Evolutionary conservation across 2,113 vertebrate species (phyloP), one percentile per base, ranked within the genome.

Genomic region (Camelus dromedarius): DNA sequence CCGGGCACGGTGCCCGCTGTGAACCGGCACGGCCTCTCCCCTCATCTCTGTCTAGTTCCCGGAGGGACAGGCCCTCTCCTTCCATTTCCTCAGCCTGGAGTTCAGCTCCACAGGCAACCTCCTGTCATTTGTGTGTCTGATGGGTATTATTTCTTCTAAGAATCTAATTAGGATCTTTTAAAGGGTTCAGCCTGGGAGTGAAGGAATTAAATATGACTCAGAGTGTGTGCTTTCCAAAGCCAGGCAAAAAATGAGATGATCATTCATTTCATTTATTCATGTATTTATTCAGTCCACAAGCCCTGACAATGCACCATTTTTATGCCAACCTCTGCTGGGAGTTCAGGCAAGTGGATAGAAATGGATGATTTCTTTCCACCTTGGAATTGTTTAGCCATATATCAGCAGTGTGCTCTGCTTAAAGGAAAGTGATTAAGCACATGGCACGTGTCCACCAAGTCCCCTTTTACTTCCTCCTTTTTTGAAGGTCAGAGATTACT

Each of bases 131-230:
- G 91, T 90, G 83, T 85, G 75, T 97, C 95, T 90, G 86, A 85
- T 96, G 90, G 95, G 60, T 75, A 95, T 96, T 94, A 87, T 96
- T 96, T 97, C 97, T 98, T 95, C 95, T 95, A 97, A 96, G 95
- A 97, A 97, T 98, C 97, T 97, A 97, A 97, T 97, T 97, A 97
- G 90, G 90, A 67, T 91, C 91, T 96, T 96, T 94, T 96, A 92
- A 89, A 97, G 94, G 93, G 95, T 94, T 97, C 95, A 90, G 97
- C 93, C 91, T 80, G 86, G 91, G 89, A 96, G 89, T 69, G 10
- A 86, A 82, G 79, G 94, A 93, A 97, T 97, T 94, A 96, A 94
- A n/a, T 80, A 70, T 96, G 94, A 97, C 93, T 97, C 96, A 97
- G 92, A 94, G 32, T 3, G 46, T 42, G 56, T n/a, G 52, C 64